A percentile compares a stretch with the other conserved stretches of the same genome.
Evolutionary conservation across 53 echinoderm and acorn worm species (phyloP).

Genomic region (Paracentrotus lividus): DNA sequence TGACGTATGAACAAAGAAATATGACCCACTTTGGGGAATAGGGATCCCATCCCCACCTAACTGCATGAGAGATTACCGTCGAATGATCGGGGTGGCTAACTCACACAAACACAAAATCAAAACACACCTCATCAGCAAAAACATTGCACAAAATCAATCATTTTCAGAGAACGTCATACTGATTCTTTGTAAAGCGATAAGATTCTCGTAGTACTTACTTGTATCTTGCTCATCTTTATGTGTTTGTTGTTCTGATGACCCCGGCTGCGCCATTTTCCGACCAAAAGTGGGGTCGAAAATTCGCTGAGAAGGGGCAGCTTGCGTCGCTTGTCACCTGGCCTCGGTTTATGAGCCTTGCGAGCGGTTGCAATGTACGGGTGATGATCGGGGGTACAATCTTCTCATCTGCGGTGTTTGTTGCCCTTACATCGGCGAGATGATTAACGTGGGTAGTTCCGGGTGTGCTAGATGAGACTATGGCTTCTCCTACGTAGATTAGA

Average conservation of each 20-base stretch:
- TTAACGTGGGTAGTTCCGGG: constrained; percentile 67
- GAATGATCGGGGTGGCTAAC: constrained; percentile 40
- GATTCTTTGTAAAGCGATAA: neutral
- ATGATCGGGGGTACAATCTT: constrained; percentile 41
- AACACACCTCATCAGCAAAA: constrained; percentile 42
- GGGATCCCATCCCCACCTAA: constrained; percentile 63
- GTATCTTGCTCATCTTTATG: constrained; percentile 49
- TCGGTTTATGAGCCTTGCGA: constrained; percentile 57
- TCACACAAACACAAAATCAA: constrained; percentile 57
- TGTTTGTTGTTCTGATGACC: constrained; percentile 61
- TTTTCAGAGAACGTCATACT: neutral
- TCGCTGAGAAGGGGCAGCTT: constrained; percentile 68
- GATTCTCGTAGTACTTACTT: constrained; percentile 54
- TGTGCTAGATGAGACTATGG: constrained; percentile 65
- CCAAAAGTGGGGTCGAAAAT: constrained; percentile 69
- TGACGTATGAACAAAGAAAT: constrained; percentile 72
- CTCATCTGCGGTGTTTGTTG: constrained; percentile 7
- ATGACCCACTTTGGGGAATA: constrained; percentile 73
- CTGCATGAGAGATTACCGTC: constrained; percentile 68
- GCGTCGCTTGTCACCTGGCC: constrained; percentile 58
- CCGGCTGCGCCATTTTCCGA: constrained; percentile 73
- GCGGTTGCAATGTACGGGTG: constrained; percentile 24
- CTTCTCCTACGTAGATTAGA: neutral
- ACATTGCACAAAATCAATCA: constrained; percentile 47
- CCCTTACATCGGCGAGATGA: neutral